Conservation (phyloP, 2,113 vertebrate species). For the Brachypodius melanocephalos region DNA sequence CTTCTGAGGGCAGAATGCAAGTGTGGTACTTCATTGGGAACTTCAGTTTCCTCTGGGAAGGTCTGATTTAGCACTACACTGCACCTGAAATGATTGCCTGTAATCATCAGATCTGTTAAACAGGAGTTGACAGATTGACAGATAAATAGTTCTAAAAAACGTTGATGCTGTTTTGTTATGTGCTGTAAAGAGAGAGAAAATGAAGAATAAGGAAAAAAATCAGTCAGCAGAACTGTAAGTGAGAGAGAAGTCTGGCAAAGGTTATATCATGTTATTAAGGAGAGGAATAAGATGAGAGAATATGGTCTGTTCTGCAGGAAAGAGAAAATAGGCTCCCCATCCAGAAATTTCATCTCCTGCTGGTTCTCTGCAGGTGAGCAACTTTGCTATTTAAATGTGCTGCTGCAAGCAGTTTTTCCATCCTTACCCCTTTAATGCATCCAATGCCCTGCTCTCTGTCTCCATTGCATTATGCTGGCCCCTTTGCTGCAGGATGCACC, state of each 20-base stretch:
- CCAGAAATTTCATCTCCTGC: neutral
- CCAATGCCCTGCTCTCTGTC: rapidly evolving
- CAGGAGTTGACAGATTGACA: neutral
- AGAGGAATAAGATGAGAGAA: neutral
- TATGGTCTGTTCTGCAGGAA: neutral
- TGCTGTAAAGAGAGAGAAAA: neutral
- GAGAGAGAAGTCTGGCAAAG: neutral
- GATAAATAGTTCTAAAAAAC: neutral
- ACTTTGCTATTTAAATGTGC: neutral
- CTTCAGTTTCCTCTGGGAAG: neutral
- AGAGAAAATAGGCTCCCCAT: neutral
- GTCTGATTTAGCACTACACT: neutral
- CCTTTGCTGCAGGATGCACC: neutral
- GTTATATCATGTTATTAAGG: neutral
- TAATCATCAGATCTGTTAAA: neutral
- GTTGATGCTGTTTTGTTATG: neutral
- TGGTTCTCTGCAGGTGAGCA: neutral
- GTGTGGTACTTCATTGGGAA: neutral
- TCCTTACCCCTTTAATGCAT: neutral
- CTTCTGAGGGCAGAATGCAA: neutral
- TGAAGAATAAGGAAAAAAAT: neutral
- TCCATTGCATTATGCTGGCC: neutral
- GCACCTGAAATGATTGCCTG: neutral
- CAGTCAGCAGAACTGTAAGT: neutral
- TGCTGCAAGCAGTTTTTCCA: neutral